Evolutionary conservation across 2,888 invertebrate genomes (phyloP).

Genomic region (Ectemnius cavifrons): DNA sequence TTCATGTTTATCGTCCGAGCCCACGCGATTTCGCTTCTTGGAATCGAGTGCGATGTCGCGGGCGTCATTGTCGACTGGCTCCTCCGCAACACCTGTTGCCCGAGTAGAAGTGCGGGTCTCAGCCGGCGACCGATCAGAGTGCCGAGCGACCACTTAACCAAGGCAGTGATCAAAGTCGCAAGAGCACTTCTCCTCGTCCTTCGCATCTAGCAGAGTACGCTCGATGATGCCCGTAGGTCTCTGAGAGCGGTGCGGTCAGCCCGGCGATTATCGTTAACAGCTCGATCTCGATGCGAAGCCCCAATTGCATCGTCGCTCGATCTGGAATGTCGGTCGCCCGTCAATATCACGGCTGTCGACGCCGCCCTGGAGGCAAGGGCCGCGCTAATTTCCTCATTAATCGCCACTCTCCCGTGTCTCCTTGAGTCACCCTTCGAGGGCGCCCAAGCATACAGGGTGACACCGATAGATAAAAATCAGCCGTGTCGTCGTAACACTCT

Average conservation of each 20-base stretch:
- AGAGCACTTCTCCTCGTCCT: neutral
- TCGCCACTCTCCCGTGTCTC: neutral
- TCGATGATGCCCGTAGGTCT: neutral
- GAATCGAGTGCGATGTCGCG: no score
- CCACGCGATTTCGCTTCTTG: no score
- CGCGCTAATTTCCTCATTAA: neutral
- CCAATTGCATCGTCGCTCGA: constrained; percentile 4
- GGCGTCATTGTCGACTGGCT: no score
- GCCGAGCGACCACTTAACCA: constrained; percentile 1
- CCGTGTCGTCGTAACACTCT: neutral
- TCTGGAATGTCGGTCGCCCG: constrained; percentile 3
- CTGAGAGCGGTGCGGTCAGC: neutral
- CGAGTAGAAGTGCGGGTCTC: neutral
- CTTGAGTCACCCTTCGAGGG: neutral
- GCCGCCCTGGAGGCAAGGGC: neutral
- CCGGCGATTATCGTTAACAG: constrained; percentile 4
- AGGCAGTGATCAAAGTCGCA: neutral
- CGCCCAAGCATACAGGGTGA: neutral
- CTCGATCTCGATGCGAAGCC: constrained; percentile 1
- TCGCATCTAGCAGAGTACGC: neutral
- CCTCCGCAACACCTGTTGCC: neutral
- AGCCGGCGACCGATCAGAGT: neutral
- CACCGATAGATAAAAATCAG: neutral
- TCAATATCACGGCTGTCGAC: neutral
- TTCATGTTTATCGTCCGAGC: no score